phyloP scores from a whole-genome alignment of 2,113 vertebrate genomes.

The Myodes glareolus region DNA sequence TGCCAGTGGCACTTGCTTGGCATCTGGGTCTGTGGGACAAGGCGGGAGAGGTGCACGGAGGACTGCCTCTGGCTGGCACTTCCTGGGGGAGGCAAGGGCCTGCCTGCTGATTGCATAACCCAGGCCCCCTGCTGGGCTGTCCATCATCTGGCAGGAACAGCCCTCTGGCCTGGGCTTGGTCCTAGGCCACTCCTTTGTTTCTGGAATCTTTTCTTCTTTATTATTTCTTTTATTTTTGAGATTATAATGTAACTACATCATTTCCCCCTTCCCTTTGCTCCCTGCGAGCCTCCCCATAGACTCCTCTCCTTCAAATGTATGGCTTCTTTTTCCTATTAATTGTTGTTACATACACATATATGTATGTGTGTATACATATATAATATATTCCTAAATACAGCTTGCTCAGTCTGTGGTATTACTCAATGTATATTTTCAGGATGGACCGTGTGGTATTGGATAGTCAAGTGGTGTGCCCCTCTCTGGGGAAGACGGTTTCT shows the following conservation, averaged over 20 bases:
- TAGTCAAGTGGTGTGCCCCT: background rate
- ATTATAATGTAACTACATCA: background rate
- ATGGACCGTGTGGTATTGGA: background rate
- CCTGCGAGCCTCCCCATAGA: background rate
- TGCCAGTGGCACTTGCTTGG: background rate
- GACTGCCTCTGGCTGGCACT: background rate
- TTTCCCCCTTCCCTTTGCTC: background rate
- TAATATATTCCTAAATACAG: background rate
- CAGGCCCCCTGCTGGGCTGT: background rate
- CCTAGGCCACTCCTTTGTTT: background rate
- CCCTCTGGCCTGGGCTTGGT: background rate
- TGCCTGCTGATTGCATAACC: background rate
- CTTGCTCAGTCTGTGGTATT: background rate
- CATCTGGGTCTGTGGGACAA: background rate
- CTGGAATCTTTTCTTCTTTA: background rate
- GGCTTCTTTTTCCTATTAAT: background rate
- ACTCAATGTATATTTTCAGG: background rate
- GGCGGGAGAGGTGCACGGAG: background rate
- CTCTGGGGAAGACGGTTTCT: background rate
- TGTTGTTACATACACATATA: background rate
- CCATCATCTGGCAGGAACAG: background rate
- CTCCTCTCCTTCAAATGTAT: background rate
- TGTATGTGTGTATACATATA: background rate
- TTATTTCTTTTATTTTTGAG: background rate
- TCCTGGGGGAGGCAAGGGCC: background rate